Base-by-base conservation (phyloP, 2,113 vertebrate genomes). In the Peromyscus californicus region DNA sequence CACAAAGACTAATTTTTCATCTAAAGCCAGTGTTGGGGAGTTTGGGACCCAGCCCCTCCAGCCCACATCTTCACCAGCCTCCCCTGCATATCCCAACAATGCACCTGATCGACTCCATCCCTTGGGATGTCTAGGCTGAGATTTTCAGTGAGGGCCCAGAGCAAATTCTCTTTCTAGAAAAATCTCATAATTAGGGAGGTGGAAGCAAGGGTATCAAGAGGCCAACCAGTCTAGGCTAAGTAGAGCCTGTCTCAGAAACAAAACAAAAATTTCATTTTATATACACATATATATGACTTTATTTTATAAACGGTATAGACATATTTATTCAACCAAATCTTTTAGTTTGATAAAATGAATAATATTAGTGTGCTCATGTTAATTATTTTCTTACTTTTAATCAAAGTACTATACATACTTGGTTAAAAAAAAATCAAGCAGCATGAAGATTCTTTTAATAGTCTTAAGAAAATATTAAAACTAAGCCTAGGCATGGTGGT, bases 141-240 rank as follows among this genome's bases (percentile, higher is more conserved):
- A 5, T 80, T 72, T 76, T 90, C 9, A 80, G 7, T 1, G 10
- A 51, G 1, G 42, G 42, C 63, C 86, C 33, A 42, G 7, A 74
- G 31, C 70, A 93, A 95, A 94, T 70, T 89, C 16, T 63, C 89
- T 96, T 87, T 92, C 91, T 93, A 87, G n/a, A 88, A 90, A 95
- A 95, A 96, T 51, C 45, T 93, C 84, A 70, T 24, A 59, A 36
- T 69, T 88, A 70, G 19, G 24, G 45, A 88, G 33, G 85, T 87
- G 1, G 65, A 70, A 33, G 31, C 65, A 87, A 51, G 11, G 3
- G 19, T 22, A 87, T n/a, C 31, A 87, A 36, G 19, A 87, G 6
- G 31, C 19, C 65, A 80, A 16, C 7, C 45, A 86, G 63, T 8
- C 21, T 70, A 67, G 42, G 63, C 29, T 69, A 67, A 86, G 26